Percentiles rank a stretch among this genome's conserved stretches.
Conservation (phyloP, 2,797 vertebrate genomes). For the Cryptoblepharus egeriae region DNA sequence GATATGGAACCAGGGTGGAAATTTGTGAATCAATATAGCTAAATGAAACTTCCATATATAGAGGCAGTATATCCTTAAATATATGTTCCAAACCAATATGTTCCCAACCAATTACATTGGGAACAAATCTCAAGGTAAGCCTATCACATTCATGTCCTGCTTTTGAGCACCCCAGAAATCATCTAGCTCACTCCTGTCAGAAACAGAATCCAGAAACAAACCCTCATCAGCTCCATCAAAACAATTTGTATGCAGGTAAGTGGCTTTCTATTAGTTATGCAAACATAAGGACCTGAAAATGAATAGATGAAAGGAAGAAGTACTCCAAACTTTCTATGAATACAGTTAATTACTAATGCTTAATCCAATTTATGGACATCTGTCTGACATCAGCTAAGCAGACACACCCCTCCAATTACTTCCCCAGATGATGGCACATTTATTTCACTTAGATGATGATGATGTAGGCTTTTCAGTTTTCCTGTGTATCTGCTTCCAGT, state of each 20-base stretch:
- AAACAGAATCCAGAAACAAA: neutral
- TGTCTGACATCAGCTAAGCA: constrained; percentile 73
- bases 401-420: constrained; percentile 74
- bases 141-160: neutral
- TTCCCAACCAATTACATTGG: neutral
- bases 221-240: neutral
- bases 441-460: constrained; percentile 68
- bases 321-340: constrained; percentile 63
- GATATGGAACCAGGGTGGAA: too few species aligned
- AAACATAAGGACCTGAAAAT: constrained; percentile 28
- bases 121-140: neutral
- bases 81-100: too few species aligned
- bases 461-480: constrained; percentile 75
- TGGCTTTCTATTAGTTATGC: constrained; percentile 6
- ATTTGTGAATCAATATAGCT: neutral
- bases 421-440: constrained; percentile 69
- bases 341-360: constrained; percentile 65
- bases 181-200: neutral
- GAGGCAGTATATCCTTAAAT: neutral
- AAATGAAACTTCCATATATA: neutral
- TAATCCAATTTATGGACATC: constrained; percentile 75
- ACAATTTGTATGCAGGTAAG: neutral
- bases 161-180: neutral
- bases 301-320: constrained; percentile 28
- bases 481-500: constrained; percentile 72